These are phyloP conservation scores for Geodia barretti DNA, from an alignment of 37 sponge, comb jelly and placozoan genomes.

Conservation along the genomic window DNA sequence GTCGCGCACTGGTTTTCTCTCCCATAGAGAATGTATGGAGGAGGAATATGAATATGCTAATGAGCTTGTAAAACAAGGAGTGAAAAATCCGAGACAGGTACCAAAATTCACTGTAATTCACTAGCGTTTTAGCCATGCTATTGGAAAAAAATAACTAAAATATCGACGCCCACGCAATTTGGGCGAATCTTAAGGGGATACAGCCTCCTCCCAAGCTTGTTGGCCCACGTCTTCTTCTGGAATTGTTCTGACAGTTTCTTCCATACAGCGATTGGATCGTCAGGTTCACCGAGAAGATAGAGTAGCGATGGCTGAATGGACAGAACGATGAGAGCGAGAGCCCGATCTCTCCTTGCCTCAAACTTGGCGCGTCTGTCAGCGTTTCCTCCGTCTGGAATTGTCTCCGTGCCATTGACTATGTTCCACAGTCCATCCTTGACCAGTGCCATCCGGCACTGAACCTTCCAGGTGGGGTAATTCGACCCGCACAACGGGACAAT, in stretches of 20 bases:
- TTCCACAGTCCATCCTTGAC: constrained; percentile 6
- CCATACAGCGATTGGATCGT: constrained; percentile 47
- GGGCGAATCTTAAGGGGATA: too few relatives aligned
- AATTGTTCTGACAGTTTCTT: constrained; percentile 42
- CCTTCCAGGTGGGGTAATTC: constrained; percentile 17
- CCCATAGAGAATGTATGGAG: too few relatives aligned
- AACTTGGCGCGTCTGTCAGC: constrained; percentile 34
- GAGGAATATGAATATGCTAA: too few relatives aligned
- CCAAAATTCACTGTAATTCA: too few relatives aligned
- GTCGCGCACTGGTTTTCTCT: too few relatives aligned
- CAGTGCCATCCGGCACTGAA: constrained; percentile 9
- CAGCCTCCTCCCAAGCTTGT: constrained; percentile 41
- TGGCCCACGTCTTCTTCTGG: constrained; percentile 62
- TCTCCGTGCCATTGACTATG: constrained; percentile 18
- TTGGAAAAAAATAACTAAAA: too few relatives aligned
- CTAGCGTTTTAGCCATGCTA: too few relatives aligned
- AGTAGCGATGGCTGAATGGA: constrained; percentile 54
- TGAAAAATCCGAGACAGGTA: too few relatives aligned
- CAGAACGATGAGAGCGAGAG: constrained; percentile 49
- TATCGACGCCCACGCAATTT: too few relatives aligned
- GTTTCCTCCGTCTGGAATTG: neutral
- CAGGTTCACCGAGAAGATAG: constrained; percentile 46
- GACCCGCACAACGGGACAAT: constrained; percentile 10
- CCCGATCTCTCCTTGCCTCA: constrained; percentile 27
- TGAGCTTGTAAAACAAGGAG: too few relatives aligned